These are phyloP conservation scores for Melolontha melolontha DNA, from an alignment of 2,888 invertebrate genomes.

Conservation along the genomic window DNA sequence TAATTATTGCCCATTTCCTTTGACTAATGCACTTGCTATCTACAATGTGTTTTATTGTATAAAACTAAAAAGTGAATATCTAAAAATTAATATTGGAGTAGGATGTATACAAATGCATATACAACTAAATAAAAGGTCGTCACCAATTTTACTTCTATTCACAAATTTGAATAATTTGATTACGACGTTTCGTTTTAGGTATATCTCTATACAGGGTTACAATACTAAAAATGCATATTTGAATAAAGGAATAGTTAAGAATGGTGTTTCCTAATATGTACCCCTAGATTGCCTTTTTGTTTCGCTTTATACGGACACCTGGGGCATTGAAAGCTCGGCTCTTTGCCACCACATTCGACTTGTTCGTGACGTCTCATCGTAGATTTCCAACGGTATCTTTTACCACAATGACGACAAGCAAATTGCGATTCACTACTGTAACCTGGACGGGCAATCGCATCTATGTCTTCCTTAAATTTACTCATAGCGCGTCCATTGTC, in stretches of 20 bases:
- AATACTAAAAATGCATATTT: background rate
- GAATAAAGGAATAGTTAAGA: background rate
- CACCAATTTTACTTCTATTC: too few relatives aligned
- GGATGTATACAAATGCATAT: too few relatives aligned
- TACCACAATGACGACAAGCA: constrained; percentile 86
- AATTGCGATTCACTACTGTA: constrained; percentile 72
- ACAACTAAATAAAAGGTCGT: too few relatives aligned
- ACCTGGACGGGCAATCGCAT: constrained; percentile 57
- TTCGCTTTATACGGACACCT: constrained; percentile 84
- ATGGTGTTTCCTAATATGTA: constrained; percentile 85
- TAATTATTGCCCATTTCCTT: too few relatives aligned
- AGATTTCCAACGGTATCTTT: constrained; percentile 88
- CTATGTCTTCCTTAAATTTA: constrained; percentile 54
- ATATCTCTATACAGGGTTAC: background rate
- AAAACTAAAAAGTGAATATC: too few relatives aligned
- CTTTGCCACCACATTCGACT: constrained; percentile 86
- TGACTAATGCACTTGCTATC: too few relatives aligned
- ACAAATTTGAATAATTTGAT: too few relatives aligned
- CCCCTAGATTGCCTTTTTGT: constrained; percentile 84
- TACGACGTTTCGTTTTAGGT: too few relatives aligned
- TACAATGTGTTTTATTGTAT: too few relatives aligned
- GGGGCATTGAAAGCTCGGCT: constrained; percentile 84
- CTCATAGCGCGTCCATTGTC: constrained; percentile 53
- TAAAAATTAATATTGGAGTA: too few relatives aligned
- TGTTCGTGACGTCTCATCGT: constrained; percentile 85